These are phyloP conservation scores for Enteromius radiatus DNA, from an alignment of 2,797 vertebrate genomes.

Conservation along the genomic window DNA sequence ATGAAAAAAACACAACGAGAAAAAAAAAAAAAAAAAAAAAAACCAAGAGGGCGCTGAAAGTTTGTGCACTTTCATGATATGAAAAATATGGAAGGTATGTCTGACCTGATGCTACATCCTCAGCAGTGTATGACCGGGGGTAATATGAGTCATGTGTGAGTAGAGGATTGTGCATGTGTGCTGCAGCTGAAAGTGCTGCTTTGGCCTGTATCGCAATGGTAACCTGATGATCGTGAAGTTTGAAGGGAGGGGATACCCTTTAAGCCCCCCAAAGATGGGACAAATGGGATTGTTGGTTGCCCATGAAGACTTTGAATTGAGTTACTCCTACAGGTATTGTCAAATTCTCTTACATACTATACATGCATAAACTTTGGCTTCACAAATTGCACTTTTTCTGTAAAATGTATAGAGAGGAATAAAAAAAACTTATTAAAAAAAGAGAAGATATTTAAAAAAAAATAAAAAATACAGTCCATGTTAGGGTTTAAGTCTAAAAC, in stretches of 20 bases:
- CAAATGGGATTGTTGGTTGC: conserved; percentile 68
- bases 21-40: neutral
- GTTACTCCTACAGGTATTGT: conserved; percentile 23
- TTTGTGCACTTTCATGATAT: conserved; percentile 30
- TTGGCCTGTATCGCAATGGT: conserved; percentile 62
- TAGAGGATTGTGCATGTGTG: conserved; percentile 29
- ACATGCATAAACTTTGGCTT: conserved; percentile 7
- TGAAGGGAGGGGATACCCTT: conserved; percentile 32
- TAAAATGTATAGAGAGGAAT: neutral
- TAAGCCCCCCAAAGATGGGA: conserved; percentile 66
- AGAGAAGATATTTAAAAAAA: neutral
- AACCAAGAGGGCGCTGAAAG: conserved; percentile 40
- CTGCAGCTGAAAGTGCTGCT: conserved; percentile 58
- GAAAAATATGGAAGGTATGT: conserved; percentile 42
- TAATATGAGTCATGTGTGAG: conserved; percentile 54
- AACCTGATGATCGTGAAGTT: conserved; percentile 73
- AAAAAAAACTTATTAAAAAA: neutral
- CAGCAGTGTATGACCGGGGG: conserved; percentile 39
- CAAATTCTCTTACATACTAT: neutral
- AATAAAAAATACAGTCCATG: neutral
- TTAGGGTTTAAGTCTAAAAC: neutral
- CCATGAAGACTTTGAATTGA: conserved; percentile 56
- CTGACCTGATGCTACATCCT: conserved; percentile 48
- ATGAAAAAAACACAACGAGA: neutral
- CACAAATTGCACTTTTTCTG: neutral